Evolutionary conservation across 2,888 invertebrate species (phyloP), one percentile per base, ranked within the genome.

Genomic region (Tridacna gigas): DNA sequence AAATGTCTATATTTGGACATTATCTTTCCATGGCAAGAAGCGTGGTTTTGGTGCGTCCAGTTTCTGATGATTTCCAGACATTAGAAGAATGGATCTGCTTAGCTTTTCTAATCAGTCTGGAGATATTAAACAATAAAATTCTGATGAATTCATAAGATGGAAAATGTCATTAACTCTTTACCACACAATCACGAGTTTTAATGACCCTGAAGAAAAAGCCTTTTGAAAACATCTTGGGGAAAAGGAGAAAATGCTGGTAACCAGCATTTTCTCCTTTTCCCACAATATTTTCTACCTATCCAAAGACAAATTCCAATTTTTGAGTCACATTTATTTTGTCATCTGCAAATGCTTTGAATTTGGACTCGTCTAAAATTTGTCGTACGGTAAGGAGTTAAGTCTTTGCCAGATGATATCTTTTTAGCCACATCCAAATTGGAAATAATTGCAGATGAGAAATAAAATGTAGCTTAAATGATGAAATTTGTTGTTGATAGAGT

Each of bases 141-240:
- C 45, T 28, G 69, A 69, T 69, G 69, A 69, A 69, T 45, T 69
- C 45, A 69, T 69, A 69, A n/a, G 45, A 45, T 69, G 69, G 47
- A 69, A 63, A 63, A 63, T 63, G 63, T 63, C 63, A 63, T 63
- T 9, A n/a, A n/a, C 2, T 18, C 63, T 37, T 37, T 37, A 37
- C 37, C 37, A 37, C 37, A 37, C 37, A 37, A 37, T 37, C 37
- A 2, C 2, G 37, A 37, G 37, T 37, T 37, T 37, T 37, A 37
- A 37, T 4, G 12, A 4, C 3, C 20, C 25, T 25, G 13, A 4
- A 25, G 12, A 4, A 65, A 18, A 25, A 15, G 56, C 56, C n/a
- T 56, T 56, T 15, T 22, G 65, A 65, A 65, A 65, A 65, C 65
- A 65, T 65, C 12, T 4, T 22, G n/a, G 65, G 65, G 65, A 65